These are phyloP conservation scores for Psammodynastes pulverulentus DNA, from an alignment of 2,113 vertebrate genomes.

Conservation along the genomic window DNA sequence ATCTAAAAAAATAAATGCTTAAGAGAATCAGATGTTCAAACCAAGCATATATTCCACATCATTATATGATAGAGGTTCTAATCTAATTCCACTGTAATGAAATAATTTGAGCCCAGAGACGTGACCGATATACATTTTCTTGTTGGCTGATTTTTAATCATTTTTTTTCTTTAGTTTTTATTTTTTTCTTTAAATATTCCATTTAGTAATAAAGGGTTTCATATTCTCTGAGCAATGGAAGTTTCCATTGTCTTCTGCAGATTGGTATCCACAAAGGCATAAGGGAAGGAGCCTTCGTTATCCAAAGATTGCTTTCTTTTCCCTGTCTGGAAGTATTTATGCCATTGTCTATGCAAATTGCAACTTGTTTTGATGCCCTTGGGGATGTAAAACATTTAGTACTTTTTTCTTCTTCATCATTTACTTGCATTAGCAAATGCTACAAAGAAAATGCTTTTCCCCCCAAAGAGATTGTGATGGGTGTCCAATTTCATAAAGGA, in stretches of 20 bases:
- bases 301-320: neutral
- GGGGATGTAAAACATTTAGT: neutral
- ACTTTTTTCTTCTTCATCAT: neutral
- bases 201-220: neutral
- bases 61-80: neutral
- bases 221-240: neutral
- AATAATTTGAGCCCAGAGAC: neutral
- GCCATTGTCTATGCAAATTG: neutral
- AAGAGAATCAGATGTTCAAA: neutral
- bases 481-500: neutral
- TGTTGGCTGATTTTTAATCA: neutral
- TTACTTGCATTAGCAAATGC: neutral
- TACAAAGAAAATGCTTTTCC: neutral
- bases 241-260: neutral
- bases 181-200: neutral
- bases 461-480: neutral
- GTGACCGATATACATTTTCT: neutral
- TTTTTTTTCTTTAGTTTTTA: neutral
- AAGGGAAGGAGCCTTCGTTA: neutral
- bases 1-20: neutral
- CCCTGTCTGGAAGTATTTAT: neutral
- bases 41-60: neutral
- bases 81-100: neutral
- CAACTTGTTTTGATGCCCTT: neutral
- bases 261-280: neutral